A percentile compares a stretch with the other conserved stretches of the same genome.
Conservation (phyloP, 2,888 invertebrate species). For the Acanthosepion pharaonis region DNA sequence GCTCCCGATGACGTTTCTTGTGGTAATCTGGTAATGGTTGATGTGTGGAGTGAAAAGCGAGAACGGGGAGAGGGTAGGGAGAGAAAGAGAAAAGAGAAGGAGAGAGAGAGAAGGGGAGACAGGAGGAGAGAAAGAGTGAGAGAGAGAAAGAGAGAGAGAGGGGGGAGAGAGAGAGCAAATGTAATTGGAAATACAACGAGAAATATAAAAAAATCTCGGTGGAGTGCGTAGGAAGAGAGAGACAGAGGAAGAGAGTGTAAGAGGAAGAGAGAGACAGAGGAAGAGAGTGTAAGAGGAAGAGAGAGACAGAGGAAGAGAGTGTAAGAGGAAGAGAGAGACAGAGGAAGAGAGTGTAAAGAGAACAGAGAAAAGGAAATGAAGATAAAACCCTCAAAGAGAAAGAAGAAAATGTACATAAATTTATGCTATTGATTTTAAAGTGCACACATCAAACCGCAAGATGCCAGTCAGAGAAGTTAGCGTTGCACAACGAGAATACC, state of each 20-base stretch:
- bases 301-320: neutral
- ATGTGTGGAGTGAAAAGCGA: neutral
- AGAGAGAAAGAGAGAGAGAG: neutral
- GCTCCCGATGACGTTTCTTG: neutral
- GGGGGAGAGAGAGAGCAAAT: neutral
- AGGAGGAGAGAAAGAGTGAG: neutral
- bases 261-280: neutral
- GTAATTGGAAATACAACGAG: neutral
- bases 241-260: neutral
- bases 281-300: neutral
- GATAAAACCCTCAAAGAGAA: no score
- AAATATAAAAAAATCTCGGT: neutral
- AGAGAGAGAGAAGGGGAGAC: neutral
- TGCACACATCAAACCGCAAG: no score
- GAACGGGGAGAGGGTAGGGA: neutral
- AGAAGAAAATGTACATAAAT: no score
- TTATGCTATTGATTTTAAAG: no score
- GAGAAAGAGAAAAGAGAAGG: neutral
- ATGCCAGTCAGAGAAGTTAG: no score
- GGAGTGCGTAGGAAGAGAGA: neutral
- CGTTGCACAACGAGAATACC: no score
- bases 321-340: neutral
- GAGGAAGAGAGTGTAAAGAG: neutral
- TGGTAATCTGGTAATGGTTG: constrained; percentile 1
- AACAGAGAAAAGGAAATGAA: no score